These are phyloP conservation scores for Lamprotornis superbus DNA, from an alignment of 2,113 vertebrate genomes.

Conservation along the genomic window DNA sequence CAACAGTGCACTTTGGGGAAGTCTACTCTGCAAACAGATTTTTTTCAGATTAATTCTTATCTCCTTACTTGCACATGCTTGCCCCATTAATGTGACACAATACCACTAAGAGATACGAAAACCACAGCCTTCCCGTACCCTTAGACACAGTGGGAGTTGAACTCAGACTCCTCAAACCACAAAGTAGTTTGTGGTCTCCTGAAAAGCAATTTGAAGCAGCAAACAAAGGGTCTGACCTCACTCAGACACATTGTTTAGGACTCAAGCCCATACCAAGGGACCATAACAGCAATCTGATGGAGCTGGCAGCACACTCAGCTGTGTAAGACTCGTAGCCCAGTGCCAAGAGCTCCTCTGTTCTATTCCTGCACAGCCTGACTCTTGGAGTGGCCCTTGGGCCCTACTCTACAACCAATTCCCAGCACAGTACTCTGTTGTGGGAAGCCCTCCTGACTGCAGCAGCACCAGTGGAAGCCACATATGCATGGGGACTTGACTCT, in stretches of 20 bases:
- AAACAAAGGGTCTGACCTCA: not conserved
- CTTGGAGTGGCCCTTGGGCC: not conserved
- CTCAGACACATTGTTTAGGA: not conserved
- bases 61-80: not conserved
- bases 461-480: not conserved
- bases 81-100: not conserved
- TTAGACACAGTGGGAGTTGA: not conserved
- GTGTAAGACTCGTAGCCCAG: not conserved
- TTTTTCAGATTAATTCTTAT: not conserved
- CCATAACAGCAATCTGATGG: not conserved
- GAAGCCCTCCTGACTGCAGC: not conserved
- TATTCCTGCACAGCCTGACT: not conserved
- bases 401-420: not conserved
- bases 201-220: not conserved
- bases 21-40: not conserved
- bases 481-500: accelerated
- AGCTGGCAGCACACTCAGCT: not conserved
- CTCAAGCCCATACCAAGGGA: not conserved
- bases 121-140: not conserved
- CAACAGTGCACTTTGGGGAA: not conserved
- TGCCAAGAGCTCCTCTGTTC: not conserved
- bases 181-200: not conserved
- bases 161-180: not conserved
- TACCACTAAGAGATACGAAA: not conserved
- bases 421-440: not conserved